phyloP scores from a whole-genome alignment of 2,113 vertebrate species.

The Python bivittatus region DNA sequence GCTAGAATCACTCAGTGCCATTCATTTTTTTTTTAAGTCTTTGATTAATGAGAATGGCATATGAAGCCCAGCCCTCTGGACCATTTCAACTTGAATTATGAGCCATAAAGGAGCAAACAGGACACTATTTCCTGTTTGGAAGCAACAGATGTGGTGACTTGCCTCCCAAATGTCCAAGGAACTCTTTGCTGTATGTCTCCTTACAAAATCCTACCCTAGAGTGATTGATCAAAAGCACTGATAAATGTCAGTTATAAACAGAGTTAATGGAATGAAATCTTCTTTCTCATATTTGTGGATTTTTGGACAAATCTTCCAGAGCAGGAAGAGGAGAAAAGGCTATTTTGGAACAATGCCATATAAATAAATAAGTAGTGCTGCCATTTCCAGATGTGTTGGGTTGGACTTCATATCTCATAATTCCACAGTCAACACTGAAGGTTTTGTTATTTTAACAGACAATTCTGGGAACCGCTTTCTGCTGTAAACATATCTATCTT shows the following conservation, averaged over 20 bases:
- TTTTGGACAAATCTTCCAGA: not conserved
- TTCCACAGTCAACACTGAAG: not conserved
- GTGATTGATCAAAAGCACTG: not conserved
- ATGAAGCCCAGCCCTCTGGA: not conserved
- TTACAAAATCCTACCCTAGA: not conserved
- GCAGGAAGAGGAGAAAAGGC: not conserved
- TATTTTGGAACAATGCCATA: not conserved
- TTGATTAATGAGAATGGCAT: not conserved
- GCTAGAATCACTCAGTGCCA: conserved; percentile 4
- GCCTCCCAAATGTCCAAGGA: not conserved
- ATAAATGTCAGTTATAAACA: not conserved
- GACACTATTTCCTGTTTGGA: not conserved
- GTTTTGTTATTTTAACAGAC: not conserved
- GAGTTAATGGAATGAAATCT: not conserved
- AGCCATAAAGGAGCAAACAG: conserved; percentile 8
- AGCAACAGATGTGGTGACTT: not conserved
- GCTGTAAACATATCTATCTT: too few species aligned
- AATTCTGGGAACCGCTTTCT: not conserved
- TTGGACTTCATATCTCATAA: not conserved
- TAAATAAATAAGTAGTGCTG: not conserved
- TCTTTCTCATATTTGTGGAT: not conserved
- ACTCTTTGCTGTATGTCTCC: not conserved
- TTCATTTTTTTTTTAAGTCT: conserved; percentile 28
- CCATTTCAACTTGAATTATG: not conserved
- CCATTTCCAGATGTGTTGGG: not conserved